These are phyloP conservation scores for Chinchilla lanigera DNA, from an alignment of 2,113 vertebrate genomes.

Conservation along the genomic window DNA sequence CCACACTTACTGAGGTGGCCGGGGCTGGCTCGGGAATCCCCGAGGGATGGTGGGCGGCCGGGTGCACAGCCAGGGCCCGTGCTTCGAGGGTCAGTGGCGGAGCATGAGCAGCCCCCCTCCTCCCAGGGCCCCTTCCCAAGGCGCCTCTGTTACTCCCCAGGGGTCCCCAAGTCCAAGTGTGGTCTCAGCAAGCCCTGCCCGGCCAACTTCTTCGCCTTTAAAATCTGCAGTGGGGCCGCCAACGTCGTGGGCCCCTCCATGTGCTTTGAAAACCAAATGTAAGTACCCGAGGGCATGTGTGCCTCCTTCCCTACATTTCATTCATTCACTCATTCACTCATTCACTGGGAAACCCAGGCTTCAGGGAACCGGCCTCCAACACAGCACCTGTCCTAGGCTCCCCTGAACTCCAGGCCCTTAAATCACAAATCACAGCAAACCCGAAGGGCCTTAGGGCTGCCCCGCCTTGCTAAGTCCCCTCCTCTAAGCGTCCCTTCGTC, in stretches of 20 bases:
- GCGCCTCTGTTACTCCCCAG: constrained; percentile 66
- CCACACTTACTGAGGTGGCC: rapidly evolving
- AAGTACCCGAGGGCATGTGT: constrained; percentile 62
- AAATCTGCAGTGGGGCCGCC: constrained; percentile 89
- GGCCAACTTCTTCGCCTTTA: constrained; percentile 86
- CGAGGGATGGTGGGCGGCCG: not conserved
- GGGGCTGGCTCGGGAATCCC: not conserved
- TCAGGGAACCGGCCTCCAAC: not conserved
- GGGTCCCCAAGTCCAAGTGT: constrained; percentile 81
- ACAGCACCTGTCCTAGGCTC: not conserved
- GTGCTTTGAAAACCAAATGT: constrained; percentile 90
- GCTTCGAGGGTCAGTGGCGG: not conserved
- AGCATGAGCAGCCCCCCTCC: not conserved
- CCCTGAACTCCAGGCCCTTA: not conserved
- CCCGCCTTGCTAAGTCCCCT: not conserved
- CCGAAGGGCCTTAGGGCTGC: not conserved
- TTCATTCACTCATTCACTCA: not conserved
- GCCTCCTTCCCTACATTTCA: not conserved
- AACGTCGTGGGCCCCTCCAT: constrained; percentile 92
- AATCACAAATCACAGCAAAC: not conserved
- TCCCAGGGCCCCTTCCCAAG: rapidly evolving
- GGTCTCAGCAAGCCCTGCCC: constrained; percentile 85
- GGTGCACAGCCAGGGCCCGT: not conserved
- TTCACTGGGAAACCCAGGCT: not conserved
- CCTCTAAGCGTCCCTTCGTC: rapidly evolving